phyloP scores from a whole-genome alignment of 2,888 invertebrate species.

The Pyrocoelia pectoralis region DNA sequence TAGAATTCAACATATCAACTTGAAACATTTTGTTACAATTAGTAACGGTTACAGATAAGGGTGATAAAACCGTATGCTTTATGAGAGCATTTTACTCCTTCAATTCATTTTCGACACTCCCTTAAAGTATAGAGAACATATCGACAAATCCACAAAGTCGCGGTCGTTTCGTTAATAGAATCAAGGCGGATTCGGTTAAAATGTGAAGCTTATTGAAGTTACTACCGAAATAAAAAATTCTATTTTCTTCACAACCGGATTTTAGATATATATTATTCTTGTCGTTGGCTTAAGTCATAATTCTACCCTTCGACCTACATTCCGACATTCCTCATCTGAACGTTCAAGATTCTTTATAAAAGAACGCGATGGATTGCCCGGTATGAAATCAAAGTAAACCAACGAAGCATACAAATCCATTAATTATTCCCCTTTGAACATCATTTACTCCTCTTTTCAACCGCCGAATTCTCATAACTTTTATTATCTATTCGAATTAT shows the following conservation, averaged over 20 bases:
- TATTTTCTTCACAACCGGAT: slow-evolving; percentile 11
- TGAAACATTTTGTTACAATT: background rate
- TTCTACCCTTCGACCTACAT: slow-evolving; percentile 29
- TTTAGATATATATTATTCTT: slow-evolving; percentile 29
- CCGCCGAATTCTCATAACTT: background rate
- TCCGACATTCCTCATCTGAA: slow-evolving; percentile 25
- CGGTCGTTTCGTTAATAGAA: slow-evolving; percentile 17
- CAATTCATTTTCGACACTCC: slow-evolving; percentile 23
- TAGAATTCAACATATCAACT: background rate
- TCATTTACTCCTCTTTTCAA: no score
- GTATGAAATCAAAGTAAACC: slow-evolving; percentile 29
- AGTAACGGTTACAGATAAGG: slow-evolving; percentile 2
- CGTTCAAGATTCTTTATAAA: slow-evolving; percentile 30
- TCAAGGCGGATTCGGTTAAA: slow-evolving; percentile 19
- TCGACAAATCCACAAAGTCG: slow-evolving; percentile 18
- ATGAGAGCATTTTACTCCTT: slow-evolving; percentile 14
- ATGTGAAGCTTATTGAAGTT: slow-evolving; percentile 22
- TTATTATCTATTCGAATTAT: background rate
- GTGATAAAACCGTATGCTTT: slow-evolving; percentile 11
- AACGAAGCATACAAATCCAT: background rate
- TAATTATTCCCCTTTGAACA: background rate
- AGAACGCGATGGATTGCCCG: slow-evolving; percentile 26
- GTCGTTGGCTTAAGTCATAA: slow-evolving; percentile 32
- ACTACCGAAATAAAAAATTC: slow-evolving; percentile 4
- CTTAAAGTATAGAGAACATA: slow-evolving; percentile 22